Conservation (phyloP, 2,113 vertebrate species). For the Scolopax mira region DNA sequence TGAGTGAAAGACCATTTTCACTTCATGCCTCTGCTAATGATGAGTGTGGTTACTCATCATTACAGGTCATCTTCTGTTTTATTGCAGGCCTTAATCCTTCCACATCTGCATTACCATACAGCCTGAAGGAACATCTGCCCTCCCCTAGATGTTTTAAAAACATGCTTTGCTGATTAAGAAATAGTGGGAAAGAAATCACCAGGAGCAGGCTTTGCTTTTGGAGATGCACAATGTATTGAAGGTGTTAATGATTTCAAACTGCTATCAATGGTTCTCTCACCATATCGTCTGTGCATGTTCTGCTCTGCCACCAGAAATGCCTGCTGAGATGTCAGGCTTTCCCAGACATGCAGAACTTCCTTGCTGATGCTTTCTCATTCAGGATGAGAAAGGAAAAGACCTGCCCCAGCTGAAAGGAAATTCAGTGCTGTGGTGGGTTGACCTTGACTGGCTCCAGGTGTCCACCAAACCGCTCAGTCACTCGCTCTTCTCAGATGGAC, state of each 20-base stretch:
- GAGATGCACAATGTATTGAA: neutral
- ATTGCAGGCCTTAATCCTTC: neutral
- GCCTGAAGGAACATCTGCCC: neutral
- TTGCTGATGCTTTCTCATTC: neutral
- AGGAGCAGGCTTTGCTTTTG: neutral
- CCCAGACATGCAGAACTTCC: neutral
- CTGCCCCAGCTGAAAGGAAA: neutral
- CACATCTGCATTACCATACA: accelerated
- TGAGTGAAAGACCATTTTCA: neutral
- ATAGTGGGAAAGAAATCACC: neutral
- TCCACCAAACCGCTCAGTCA: neutral
- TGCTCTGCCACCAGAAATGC: neutral
- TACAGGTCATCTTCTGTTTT: neutral
- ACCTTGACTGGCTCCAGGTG: neutral
- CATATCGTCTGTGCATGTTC: neutral
- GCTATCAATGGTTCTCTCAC: neutral
- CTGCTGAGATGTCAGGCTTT: neutral
- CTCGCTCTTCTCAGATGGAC: neutral
- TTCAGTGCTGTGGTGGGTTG: neutral
- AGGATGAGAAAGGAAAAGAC: neutral
- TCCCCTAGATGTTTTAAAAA: neutral
- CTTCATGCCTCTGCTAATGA: neutral
- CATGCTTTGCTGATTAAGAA: neutral
- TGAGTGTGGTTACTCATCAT: neutral
- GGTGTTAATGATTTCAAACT: neutral